Percentiles rank a stretch among this genome's conserved stretches.
Conservation (phyloP, 2,113 vertebrate species). For the Dasyornis broadbenti region DNA sequence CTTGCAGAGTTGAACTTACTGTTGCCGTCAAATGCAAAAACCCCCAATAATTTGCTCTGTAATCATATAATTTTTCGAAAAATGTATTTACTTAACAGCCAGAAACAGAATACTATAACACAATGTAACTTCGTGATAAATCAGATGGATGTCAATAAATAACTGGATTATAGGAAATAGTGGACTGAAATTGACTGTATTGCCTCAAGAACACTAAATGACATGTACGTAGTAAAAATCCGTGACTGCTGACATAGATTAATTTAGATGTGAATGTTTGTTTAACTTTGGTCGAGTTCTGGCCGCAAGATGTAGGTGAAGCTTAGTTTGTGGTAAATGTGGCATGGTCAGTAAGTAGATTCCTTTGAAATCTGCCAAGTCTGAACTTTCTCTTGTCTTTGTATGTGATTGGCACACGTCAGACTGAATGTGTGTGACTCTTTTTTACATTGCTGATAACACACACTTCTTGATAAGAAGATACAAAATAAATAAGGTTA, state of each 20-base stretch:
- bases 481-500: not conserved
- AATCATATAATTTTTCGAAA: not conserved
- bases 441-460: not conserved
- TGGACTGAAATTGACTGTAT: not conserved
- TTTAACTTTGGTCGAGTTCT: not conserved
- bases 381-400: not conserved
- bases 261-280: not conserved
- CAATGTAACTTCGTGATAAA: not conserved
- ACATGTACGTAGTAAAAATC: not conserved
- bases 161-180: not conserved
- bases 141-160: not conserved
- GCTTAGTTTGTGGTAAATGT: not conserved
- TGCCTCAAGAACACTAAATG: not conserved
- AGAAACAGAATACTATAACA: not conserved
- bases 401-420: fast-evolving
- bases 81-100: not conserved
- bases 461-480: not conserved
- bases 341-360: not conserved
- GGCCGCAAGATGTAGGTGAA: not conserved
- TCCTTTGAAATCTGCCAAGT: not conserved
- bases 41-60: not conserved
- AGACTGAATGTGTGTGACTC: not conserved
- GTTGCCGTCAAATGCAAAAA: not conserved
- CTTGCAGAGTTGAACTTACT: not conserved
- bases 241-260: fast-evolving